These are phyloP conservation scores for Butorides virescens DNA, from an alignment of 2,113 vertebrate genomes.

Conservation along the genomic window DNA sequence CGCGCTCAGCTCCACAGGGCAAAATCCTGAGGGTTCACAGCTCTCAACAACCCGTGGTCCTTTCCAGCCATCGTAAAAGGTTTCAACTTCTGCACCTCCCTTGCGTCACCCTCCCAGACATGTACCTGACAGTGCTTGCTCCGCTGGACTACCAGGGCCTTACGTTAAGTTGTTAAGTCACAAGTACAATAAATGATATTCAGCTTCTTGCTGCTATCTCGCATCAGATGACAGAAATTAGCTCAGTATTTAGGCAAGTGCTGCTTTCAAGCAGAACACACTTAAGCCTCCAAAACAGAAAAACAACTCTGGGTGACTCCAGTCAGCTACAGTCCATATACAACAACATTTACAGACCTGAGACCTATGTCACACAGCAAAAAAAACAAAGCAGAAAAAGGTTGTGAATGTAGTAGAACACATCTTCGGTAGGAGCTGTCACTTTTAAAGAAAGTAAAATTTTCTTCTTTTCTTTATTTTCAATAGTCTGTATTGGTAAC, in stretches of 20 bases:
- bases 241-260: neutral
- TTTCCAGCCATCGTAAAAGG: fast-evolving
- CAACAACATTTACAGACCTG: neutral
- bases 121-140: neutral
- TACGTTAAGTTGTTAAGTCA: neutral
- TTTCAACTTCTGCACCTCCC: neutral
- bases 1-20: neutral
- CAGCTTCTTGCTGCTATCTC: neutral
- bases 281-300: neutral
- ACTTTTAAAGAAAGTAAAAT: neutral
- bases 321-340: neutral
- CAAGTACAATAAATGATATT: neutral
- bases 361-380: neutral
- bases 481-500: neutral
- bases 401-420: neutral
- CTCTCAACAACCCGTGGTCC: fast-evolving
- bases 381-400: neutral
- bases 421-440: neutral
- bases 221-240: neutral
- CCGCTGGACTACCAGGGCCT: neutral
- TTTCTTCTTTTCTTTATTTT: neutral
- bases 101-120: neutral
- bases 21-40: neutral
- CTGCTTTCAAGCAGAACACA: neutral
- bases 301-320: neutral